Evolutionary conservation across 2,797 vertebrate species (phyloP), one percentile per base, ranked within the genome.

Genomic region (Macrochelys suwanniensis): DNA sequence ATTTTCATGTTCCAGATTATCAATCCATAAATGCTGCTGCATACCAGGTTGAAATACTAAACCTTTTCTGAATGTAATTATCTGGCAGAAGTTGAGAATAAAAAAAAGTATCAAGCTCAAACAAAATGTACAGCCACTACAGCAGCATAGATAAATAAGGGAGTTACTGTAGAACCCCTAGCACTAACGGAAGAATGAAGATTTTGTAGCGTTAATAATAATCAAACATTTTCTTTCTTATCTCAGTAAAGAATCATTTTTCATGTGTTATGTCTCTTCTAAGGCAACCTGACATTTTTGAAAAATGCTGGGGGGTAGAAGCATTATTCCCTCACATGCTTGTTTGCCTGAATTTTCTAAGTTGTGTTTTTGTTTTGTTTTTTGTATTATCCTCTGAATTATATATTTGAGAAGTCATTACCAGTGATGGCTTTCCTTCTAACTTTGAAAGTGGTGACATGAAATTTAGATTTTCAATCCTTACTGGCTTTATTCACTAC

Each of bases 331-430:
- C 84, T 50, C 33, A 57, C 37, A 54, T 89, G n/a, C 42, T 93
- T 95, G 79, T 87, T 92, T 91, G 56, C 53, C 42, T 92, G 93
- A 82, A 94, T 82, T 90, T 94, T 84, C 74, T 92, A 78, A 95
- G 90, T 57, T 53, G n/a, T n/a, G n/a, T n/a, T n/a, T n/a, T n/a
- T n/a, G n/a, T n/a, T 2, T 37, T 56, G 3, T 54, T 65, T 97
- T 94, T 95, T 94, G 56, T 90, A 90, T 94, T 79, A 82, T 54
- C 45, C 33, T 88, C 89, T 90, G 80, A 96, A 92, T 95, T 91
- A 90, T 94, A 85, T 45, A 88, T 89, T 33, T 84, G 68, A 71
- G 37, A 94, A 61, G 47, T 85, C 94, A 94, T 76, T 94, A 94
- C 82, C 12, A 71, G 26, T 21, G 49, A n/a, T 92, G 92, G 81